A percentile compares a stretch with the other conserved stretches of the same genome.
Conservation (phyloP, 2,888 invertebrate genomes). For the Andricus quercusramuli region DNA sequence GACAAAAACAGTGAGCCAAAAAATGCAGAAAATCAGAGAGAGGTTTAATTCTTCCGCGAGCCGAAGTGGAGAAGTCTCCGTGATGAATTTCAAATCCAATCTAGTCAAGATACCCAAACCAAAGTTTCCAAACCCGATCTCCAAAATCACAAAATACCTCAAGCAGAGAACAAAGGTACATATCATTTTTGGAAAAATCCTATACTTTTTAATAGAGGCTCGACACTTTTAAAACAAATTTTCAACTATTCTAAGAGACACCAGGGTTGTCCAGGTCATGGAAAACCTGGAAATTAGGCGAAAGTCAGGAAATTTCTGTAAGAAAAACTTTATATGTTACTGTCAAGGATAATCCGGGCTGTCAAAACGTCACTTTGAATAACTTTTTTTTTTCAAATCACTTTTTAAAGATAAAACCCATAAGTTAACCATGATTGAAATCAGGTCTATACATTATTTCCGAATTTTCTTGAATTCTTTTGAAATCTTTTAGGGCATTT, state of each 20-base stretch:
- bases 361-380: too few relatives aligned
- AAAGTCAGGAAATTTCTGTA: too few relatives aligned
- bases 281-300: too few relatives aligned
- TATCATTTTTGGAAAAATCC: not conserved
- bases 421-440: too few relatives aligned
- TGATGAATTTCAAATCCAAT: conserved; percentile 47
- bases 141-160: conserved; percentile 77
- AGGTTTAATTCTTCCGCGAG: conserved; percentile 13
- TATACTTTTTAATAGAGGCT: not conserved
- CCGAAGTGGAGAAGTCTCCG: conserved; percentile 8
- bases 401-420: too few relatives aligned
- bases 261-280: too few relatives aligned
- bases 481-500: too few relatives aligned
- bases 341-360: too few relatives aligned
- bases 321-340: too few relatives aligned
- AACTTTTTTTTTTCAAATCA: too few relatives aligned
- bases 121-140: conserved; percentile 76
- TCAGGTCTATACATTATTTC: too few relatives aligned
- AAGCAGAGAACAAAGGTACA: conserved; percentile 79
- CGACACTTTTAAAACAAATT: not conserved
- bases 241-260: not conserved
- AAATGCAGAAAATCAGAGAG: conserved; percentile 20
- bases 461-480: too few relatives aligned
- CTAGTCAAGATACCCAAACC: conserved; percentile 76
- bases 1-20: not conserved